phyloP scores from a whole-genome alignment of 2,113 vertebrate genomes.

The Myiagra hebetior region DNA sequence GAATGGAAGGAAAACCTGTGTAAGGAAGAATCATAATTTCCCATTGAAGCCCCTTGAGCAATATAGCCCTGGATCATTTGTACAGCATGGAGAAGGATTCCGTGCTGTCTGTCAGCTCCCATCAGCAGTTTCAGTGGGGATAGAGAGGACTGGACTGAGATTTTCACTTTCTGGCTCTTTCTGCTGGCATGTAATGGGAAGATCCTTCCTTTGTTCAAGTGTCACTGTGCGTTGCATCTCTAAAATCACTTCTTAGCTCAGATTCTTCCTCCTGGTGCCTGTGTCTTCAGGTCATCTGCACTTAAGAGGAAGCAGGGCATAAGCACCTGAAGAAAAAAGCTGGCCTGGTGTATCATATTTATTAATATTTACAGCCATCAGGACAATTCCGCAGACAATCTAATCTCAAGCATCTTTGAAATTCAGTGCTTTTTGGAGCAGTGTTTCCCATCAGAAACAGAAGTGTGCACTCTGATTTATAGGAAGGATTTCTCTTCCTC shows the following conservation, averaged over 20 bases:
- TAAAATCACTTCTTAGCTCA: background rate
- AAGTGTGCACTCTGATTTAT: background rate
- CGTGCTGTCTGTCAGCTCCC: background rate
- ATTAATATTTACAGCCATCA: conserved; percentile 34
- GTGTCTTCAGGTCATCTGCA: background rate
- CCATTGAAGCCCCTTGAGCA: background rate
- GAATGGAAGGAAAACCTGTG: background rate
- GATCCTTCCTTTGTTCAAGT: background rate
- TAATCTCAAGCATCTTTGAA: conserved; percentile 5
- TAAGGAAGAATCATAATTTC: background rate
- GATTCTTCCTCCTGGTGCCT: background rate
- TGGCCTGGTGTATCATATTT: background rate
- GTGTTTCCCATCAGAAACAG: background rate
- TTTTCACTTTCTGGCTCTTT: background rate
- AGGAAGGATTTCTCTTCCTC: background rate
- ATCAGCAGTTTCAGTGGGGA: background rate
- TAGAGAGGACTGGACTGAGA: background rate
- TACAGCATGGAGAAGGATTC: background rate
- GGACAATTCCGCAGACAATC: background rate
- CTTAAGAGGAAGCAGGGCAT: background rate
- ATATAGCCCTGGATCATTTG: background rate
- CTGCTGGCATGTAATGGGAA: background rate
- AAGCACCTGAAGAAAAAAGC: background rate
- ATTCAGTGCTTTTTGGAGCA: background rate
- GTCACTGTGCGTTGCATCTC: background rate